phyloP scores from a whole-genome alignment of 2,797 vertebrate genomes.

The Denticeps clupeoides region DNA sequence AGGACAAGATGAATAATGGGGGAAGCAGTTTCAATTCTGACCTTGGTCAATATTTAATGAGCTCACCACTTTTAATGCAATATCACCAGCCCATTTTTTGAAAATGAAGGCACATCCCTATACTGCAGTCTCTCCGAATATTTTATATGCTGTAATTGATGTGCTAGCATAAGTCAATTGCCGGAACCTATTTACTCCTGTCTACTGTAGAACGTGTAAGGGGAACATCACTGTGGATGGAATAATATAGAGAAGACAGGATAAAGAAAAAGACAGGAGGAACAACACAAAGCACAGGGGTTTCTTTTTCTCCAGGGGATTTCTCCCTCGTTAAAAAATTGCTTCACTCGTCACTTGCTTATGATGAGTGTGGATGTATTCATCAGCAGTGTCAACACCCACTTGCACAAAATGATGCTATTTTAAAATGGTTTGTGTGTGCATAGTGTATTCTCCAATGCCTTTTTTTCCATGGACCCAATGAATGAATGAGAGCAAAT shows the following conservation, averaged over 20 bases:
- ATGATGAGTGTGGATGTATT: background rate
- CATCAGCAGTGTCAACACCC: too few species aligned
- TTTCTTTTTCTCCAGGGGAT: background rate
- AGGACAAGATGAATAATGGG: constrained; percentile 63
- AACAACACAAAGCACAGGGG: too few species aligned
- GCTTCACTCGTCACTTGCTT: background rate
- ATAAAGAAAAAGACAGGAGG: background rate
- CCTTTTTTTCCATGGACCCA: too few species aligned
- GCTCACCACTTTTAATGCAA: constrained; percentile 46
- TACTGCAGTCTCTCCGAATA: constrained; percentile 48
- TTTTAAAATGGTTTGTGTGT: too few species aligned
- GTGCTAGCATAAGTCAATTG: constrained; percentile 35
- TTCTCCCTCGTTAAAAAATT: background rate
- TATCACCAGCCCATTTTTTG: constrained; percentile 39
- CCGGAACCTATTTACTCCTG: constrained; percentile 37
- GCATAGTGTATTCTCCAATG: too few species aligned
- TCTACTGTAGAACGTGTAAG: too few species aligned
- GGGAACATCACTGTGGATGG: constrained; percentile 18
- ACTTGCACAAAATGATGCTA: too few species aligned
- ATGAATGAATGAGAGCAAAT: too few species aligned
- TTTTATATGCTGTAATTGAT: constrained; percentile 48
- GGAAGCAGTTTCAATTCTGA: constrained; percentile 61
- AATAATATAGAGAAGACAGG: background rate
- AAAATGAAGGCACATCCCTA: constrained; percentile 41
- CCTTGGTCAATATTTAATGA: constrained; percentile 72